Percentiles rank a stretch among this genome's conserved stretches.
Evolutionary conservation across 2,888 invertebrate genomes (phyloP).

Genomic region (Tetragonula carbonaria): DNA sequence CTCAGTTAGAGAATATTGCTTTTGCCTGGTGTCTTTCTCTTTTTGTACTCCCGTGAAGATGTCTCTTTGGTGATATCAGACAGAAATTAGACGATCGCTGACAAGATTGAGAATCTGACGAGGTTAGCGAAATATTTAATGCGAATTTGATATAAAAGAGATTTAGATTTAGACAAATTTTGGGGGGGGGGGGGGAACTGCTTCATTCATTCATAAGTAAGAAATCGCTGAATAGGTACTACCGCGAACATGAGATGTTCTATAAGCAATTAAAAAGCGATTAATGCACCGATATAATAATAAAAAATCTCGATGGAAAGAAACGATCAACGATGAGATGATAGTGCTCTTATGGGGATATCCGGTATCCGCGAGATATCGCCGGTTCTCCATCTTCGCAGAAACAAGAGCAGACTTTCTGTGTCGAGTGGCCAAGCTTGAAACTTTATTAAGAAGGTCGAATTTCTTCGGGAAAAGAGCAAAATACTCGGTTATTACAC

Average conservation of each 20-base stretch:
- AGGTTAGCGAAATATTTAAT: too few species aligned
- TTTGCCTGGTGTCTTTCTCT: neutral
- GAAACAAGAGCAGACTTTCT: conserved; percentile 12
- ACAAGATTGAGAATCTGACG: too few species aligned
- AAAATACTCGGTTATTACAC: conserved; percentile 75
- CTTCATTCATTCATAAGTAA: too few species aligned
- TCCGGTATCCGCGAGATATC: neutral
- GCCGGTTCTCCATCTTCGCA: neutral
- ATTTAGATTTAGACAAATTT: neutral
- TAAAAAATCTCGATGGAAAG: neutral
- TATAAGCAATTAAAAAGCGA: neutral
- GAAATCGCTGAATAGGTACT: too few species aligned
- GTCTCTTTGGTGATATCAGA: too few species aligned
- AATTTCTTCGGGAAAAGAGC: conserved; percentile 40
- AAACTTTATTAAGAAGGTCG: conserved; percentile 56
- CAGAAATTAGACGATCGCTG: neutral
- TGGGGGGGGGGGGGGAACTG: too few species aligned
- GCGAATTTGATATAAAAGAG: too few species aligned
- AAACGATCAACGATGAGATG: neutral
- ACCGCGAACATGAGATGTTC: too few species aligned
- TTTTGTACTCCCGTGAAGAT: neutral
- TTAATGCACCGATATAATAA: neutral
- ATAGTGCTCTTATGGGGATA: neutral
- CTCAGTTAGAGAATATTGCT: neutral
- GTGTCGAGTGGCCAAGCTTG: conserved; percentile 19